Evolutionary conservation across 1,140 invertebrate species (phyloP).

Genomic region (Odontomachus brunneus): DNA sequence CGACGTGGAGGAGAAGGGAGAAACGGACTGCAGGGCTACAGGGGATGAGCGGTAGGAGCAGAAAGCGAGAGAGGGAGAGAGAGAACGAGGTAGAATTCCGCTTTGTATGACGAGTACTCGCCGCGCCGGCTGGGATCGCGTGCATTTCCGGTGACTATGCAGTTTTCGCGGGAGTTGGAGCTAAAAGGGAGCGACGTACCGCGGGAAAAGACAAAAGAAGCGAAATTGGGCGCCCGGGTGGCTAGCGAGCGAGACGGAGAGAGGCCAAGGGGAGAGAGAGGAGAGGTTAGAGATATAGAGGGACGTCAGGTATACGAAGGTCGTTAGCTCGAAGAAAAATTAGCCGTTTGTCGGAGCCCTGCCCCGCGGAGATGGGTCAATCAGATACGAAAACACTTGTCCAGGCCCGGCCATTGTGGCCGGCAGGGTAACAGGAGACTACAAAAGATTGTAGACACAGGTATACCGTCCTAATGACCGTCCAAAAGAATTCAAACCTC

Average conservation of each 20-base stretch:
- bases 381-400: slow-evolving; percentile 84
- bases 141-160: slow-evolving; percentile 48
- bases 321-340: slow-evolving; percentile 82
- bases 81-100: not conserved
- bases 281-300: not conserved
- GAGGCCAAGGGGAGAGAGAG: slow-evolving; percentile 19
- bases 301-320: slow-evolving; percentile 74
- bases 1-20: not conserved
- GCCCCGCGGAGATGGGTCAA: slow-evolving; percentile 80
- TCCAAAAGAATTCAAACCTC: slow-evolving; percentile 71
- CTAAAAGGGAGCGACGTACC: not conserved
- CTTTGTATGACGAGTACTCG: not conserved
- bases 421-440: slow-evolving; percentile 75
- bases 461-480: slow-evolving; percentile 82
- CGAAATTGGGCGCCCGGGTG: slow-evolving; percentile 24
- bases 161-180: slow-evolving; percentile 31
- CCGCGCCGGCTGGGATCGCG: not conserved
- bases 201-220: slow-evolving; percentile 56
- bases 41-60: not conserved
- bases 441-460: slow-evolving; percentile 78
- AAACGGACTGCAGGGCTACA: no score
- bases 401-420: slow-evolving; percentile 76
- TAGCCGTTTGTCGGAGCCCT: slow-evolving; percentile 78
- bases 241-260: slow-evolving; percentile 15
- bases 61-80: no score